A percentile compares a stretch with the other conserved stretches of the same genome.
These are phyloP conservation scores for Tonatia bakeri DNA, from an alignment of 2,113 vertebrate genomes.

Conservation along the genomic window DNA sequence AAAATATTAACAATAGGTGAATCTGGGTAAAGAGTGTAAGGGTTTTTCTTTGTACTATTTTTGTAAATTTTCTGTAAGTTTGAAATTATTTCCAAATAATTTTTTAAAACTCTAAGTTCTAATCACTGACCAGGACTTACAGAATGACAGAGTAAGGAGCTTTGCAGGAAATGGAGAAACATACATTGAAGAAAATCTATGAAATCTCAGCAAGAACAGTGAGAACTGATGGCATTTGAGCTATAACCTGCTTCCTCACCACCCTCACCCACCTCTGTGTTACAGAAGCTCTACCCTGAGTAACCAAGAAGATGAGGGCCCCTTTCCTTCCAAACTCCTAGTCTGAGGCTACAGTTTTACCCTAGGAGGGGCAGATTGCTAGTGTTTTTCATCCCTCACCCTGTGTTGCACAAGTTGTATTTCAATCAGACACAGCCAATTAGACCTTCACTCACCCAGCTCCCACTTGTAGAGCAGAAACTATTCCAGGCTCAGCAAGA, in stretches of 20 bases:
- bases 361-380: background rate
- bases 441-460: background rate
- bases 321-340: background rate
- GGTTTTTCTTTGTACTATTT: background rate
- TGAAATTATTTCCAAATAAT: background rate
- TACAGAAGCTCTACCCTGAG: background rate
- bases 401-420: background rate
- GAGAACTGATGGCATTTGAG: background rate
- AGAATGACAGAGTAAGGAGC: background rate
- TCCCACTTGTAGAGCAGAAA: background rate
- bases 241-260: background rate
- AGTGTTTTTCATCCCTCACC: background rate
- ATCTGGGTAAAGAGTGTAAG: background rate
- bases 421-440: background rate
- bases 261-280: background rate
- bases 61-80: background rate
- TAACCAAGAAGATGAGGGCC: background rate
- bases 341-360: background rate
- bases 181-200: constrained; percentile 20
- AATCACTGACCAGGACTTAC: background rate
- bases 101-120: background rate
- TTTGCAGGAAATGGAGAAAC: background rate
- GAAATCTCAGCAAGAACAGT: constrained; percentile 3
- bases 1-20: constrained; percentile 18
- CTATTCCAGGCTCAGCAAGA: background rate